Evolutionary conservation across 2,113 vertebrate species (phyloP).

Genomic region (Apteryx owenii): DNA sequence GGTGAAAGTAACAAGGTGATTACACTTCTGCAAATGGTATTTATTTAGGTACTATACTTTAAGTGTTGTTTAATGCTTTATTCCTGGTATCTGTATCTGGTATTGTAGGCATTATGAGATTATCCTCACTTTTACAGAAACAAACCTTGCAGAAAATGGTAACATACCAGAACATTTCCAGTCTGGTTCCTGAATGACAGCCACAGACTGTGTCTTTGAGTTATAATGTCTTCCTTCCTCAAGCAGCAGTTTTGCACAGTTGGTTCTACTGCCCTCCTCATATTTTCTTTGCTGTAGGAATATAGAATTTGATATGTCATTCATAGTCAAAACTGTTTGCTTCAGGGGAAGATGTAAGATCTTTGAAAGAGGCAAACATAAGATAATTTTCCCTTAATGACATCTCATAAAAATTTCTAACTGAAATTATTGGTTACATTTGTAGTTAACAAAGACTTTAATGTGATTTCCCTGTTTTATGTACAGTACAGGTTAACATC

Average conservation of each 20-base stretch:
- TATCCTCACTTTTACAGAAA: constrained; percentile 18
- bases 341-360: neutral
- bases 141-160: neutral
- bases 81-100: neutral
- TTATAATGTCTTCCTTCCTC: neutral
- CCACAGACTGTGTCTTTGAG: neutral
- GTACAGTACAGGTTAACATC: neutral
- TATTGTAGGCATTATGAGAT: neutral
- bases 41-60: neutral
- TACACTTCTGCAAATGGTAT: neutral
- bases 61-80: neutral
- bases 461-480: neutral
- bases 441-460: neutral
- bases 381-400: neutral
- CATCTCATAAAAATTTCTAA: neutral
- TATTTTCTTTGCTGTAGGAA: neutral
- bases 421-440: neutral
- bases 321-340: neutral
- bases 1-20: neutral
- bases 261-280: neutral
- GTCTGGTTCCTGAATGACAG: constrained; percentile 31
- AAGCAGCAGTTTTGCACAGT: neutral
- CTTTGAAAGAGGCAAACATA: neutral
- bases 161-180: constrained; percentile 15
- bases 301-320: neutral